These are phyloP conservation scores for Cygnus olor DNA, from an alignment of 2,797 vertebrate genomes.

Conservation along the genomic window DNA sequence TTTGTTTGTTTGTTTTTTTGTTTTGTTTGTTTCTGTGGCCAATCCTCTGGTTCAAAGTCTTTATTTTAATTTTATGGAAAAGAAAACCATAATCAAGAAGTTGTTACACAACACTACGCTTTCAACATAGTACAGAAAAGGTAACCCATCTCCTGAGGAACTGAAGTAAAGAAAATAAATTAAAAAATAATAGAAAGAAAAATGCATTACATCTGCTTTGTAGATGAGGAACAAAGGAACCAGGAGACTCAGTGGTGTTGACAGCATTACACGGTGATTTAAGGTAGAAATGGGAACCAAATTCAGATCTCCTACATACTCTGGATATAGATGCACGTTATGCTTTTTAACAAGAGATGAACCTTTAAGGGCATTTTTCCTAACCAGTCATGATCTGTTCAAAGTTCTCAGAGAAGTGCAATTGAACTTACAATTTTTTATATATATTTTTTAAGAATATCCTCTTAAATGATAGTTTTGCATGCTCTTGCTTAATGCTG, in stretches of 20 bases:
- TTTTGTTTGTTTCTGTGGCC: no score
- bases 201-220: background rate
- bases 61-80: background rate
- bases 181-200: background rate
- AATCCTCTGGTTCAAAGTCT: background rate
- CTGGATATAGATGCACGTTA: background rate
- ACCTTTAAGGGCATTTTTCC: background rate
- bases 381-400: background rate
- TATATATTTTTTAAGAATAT: background rate
- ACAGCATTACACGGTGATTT: background rate
- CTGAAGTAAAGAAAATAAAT: background rate
- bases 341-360: background rate
- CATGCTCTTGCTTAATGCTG: background rate
- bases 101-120: background rate
- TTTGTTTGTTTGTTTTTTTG: no score
- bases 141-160: background rate
- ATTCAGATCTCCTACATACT: background rate
- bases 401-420: background rate
- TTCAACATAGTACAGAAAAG: background rate
- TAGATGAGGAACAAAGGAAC: background rate
- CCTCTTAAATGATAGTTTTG: background rate
- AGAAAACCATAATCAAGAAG: background rate
- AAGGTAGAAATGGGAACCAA: background rate
- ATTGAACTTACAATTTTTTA: background rate
- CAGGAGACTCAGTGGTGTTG: background rate